phyloP scores from a whole-genome alignment of 2,888 invertebrate species.

The Leptodirus hochenwartii region DNA sequence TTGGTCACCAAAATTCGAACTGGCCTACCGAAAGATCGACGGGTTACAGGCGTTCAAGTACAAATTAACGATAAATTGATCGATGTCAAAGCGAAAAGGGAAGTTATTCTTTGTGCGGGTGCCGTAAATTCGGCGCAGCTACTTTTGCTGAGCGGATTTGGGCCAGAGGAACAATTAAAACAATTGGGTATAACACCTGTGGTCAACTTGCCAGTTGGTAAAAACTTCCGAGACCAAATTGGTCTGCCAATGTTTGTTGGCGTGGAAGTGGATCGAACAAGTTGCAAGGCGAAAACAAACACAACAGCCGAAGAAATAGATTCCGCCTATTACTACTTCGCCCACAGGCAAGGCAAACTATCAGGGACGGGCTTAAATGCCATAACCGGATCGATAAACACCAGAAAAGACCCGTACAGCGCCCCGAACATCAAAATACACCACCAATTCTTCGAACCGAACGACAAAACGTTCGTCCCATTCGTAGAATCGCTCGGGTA shows the following conservation, averaged over 20 bases:
- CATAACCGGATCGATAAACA: slow-evolving; percentile 31
- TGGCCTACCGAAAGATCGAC: slow-evolving; percentile 24
- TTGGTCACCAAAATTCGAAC: slow-evolving; percentile 52
- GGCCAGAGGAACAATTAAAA: slow-evolving; percentile 24
- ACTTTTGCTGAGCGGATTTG: slow-evolving; percentile 40
- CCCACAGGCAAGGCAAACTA: slow-evolving; percentile 30
- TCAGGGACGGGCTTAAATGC: slow-evolving; percentile 24
- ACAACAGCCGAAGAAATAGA: slow-evolving; percentile 4
- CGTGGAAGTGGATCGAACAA: too few relatives aligned
- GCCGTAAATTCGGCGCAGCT: slow-evolving; percentile 43
- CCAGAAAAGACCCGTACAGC: slow-evolving; percentile 18
- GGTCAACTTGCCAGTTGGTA: slow-evolving; percentile 17
- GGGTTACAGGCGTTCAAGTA: slow-evolving; percentile 27
- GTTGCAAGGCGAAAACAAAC: too few relatives aligned
- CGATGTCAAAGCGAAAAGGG: slow-evolving; percentile 28
- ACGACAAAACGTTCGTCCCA: slow-evolving; percentile 11
- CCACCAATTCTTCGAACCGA: slow-evolving; percentile 10
- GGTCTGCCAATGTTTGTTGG: slow-evolving; percentile 14
- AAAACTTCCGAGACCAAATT: slow-evolving; percentile 27
- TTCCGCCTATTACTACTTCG: slow-evolving; percentile 27
- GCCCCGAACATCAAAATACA: slow-evolving; percentile 6
- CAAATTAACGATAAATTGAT: slow-evolving; percentile 15
- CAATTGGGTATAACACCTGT: slow-evolving; percentile 18
- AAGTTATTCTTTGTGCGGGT: slow-evolving; percentile 41
- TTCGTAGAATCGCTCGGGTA: slow-evolving; percentile 16